Percentiles rank a stretch among this genome's conserved stretches.
phyloP scores from a whole-genome alignment of 2,888 invertebrate genomes.

The Lamproptera curius region DNA sequence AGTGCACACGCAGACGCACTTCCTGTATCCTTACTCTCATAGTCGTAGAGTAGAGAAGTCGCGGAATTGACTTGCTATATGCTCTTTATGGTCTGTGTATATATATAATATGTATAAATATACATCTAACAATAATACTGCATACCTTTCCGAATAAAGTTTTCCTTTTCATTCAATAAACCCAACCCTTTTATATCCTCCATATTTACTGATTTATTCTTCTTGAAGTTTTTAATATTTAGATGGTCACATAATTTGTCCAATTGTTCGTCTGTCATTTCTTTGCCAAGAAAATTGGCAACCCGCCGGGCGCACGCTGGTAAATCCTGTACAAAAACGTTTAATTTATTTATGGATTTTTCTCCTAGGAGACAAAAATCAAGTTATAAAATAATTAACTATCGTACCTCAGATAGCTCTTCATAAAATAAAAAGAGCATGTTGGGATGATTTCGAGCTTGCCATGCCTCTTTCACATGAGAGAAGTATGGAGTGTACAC shows the following conservation, averaged over 20 bases:
- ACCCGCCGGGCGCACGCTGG: conserved; percentile 63
- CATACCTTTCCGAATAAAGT: conserved; percentile 76
- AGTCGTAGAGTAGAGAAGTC: no score
- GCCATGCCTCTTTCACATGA: conserved; percentile 83
- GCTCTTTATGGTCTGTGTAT: no score
- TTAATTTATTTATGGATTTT: background rate
- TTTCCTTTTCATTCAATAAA: conserved; percentile 66
- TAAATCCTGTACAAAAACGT: background rate
- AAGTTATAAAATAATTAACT: conserved; percentile 34
- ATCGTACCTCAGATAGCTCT: conserved; percentile 70
- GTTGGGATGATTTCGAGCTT: conserved; percentile 74
- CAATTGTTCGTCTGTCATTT: conserved; percentile 70
- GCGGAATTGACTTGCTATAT: no score
- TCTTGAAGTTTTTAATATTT: conserved; percentile 85
- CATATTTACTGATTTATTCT: conserved; percentile 84
- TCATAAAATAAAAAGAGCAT: conserved; percentile 84
- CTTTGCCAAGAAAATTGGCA: conserved; percentile 74
- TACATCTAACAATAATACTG: background rate
- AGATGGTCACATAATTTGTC: conserved; percentile 79
- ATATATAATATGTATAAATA: no score
- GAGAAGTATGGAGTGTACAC: conserved; percentile 82
- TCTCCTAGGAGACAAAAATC: no score
- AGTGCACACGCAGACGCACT: no score
- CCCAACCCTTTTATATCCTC: conserved; percentile 68
- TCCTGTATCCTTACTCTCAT: no score